Percentiles rank a stretch among this genome's conserved stretches.
Conservation (phyloP, 2,888 invertebrate genomes). For the Rhagium mordax region DNA sequence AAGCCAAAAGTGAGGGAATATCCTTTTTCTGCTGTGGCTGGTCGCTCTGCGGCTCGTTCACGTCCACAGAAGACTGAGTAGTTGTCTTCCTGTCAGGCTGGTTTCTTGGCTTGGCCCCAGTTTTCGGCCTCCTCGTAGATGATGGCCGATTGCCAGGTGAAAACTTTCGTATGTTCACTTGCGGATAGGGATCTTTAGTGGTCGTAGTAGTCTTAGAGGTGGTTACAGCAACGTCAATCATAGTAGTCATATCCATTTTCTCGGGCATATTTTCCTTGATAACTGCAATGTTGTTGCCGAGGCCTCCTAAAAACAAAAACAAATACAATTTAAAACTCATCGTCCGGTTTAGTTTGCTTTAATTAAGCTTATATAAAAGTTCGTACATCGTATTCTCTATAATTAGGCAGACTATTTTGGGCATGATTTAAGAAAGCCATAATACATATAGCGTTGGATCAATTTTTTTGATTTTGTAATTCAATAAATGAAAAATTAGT, state of each 20-base stretch:
- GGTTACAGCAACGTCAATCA: slow-evolving; percentile 57
- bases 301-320: slow-evolving; percentile 70
- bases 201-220: slow-evolving; percentile 68
- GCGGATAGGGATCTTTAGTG: slow-evolving; percentile 71
- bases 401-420: too few species aligned
- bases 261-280: slow-evolving; percentile 73
- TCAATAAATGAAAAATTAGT: too few species aligned
- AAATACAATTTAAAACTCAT: not conserved
- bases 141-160: slow-evolving; percentile 67
- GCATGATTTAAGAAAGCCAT: too few species aligned
- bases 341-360: too few species aligned
- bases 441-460: too few species aligned
- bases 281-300: slow-evolving; percentile 79
- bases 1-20: slow-evolving; percentile 67
- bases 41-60: slow-evolving; percentile 62
- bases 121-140: slow-evolving; percentile 56
- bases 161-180: slow-evolving; percentile 79
- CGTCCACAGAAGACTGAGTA: slow-evolving; percentile 43
- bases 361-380: too few species aligned
- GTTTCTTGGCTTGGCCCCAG: slow-evolving; percentile 65
- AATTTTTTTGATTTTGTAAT: too few species aligned
- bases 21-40: slow-evolving; percentile 57
- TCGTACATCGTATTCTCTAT: too few species aligned
- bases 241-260: slow-evolving; percentile 60
- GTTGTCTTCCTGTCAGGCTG: slow-evolving; percentile 71